phyloP scores from a whole-genome alignment of 2,113 vertebrate genomes.

The Takifugu flavidus region DNA sequence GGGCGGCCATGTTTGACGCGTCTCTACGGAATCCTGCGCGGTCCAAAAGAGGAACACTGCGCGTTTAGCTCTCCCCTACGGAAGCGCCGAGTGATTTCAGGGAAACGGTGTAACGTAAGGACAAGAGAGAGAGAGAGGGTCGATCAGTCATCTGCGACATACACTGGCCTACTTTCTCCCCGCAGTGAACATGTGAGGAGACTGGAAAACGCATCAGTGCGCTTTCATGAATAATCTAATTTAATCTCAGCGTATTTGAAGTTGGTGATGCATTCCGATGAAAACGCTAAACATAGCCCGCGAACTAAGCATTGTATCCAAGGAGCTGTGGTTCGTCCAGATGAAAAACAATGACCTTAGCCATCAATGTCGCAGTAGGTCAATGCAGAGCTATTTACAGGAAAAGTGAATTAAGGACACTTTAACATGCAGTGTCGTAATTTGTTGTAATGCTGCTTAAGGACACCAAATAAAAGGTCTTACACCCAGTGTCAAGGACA shows the following conservation, averaged over 20 bases:
- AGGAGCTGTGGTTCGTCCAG: not conserved
- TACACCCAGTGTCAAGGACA: not conserved
- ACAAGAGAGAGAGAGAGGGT: slow-evolving; percentile 24
- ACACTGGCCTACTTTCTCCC: slow-evolving; percentile 41
- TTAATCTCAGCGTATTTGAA: slow-evolving; percentile 33
- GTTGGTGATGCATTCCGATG: slow-evolving; percentile 24
- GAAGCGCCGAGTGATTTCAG: slow-evolving; percentile 15
- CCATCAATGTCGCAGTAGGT: slow-evolving; percentile 11
- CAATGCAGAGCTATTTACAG: slow-evolving; percentile 7
- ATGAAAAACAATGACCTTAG: not conserved
- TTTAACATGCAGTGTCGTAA: not conserved
- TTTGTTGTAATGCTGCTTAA: not conserved
- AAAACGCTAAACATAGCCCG: slow-evolving; percentile 30
- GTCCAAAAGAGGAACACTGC: not conserved
- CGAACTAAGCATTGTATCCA: slow-evolving; percentile 23
- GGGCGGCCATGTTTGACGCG: slow-evolving; percentile 65
- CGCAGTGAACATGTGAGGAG: slow-evolving; percentile 33
- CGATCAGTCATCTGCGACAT: slow-evolving; percentile 15
- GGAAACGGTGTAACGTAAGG: slow-evolving; percentile 45
- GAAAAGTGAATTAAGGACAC: not conserved
- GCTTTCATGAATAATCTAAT: slow-evolving; percentile 52
- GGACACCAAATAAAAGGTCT: not conserved
- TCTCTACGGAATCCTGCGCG: slow-evolving; percentile 51
- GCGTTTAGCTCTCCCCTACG: not conserved
- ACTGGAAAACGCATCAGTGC: slow-evolving; percentile 34